These are phyloP conservation scores for Craniophora ligustri DNA, from an alignment of 2,888 invertebrate genomes.

Conservation along the genomic window DNA sequence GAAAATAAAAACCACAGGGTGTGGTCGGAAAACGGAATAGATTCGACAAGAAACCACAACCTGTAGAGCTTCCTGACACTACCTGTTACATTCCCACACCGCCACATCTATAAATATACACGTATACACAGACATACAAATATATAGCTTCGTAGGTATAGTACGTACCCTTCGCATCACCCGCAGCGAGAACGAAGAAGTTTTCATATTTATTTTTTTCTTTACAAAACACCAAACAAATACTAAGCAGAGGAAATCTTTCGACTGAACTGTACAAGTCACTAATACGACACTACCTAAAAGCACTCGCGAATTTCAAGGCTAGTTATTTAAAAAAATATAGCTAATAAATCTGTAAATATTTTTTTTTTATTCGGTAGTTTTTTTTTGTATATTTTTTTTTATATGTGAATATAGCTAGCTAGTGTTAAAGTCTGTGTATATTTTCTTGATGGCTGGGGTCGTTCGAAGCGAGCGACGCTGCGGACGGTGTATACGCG, in stretches of 20 bases:
- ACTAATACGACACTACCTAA: conserved; percentile 38
- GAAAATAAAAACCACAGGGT: conserved; percentile 63
- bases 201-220: conserved; percentile 91
- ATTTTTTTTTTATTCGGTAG: conserved; percentile 35
- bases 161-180: conserved; percentile 93
- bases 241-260: conserved; percentile 37
- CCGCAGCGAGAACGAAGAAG: conserved; percentile 92
- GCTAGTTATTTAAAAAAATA: conserved; percentile 36
- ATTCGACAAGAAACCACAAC: conserved; percentile 68
- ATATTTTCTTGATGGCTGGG: conserved; percentile 57
- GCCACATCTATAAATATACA: conserved; percentile 27
- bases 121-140: conserved; percentile 21
- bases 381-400: conserved; percentile 35
- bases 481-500: conserved; percentile 83
- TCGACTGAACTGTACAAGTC: conserved; percentile 32
- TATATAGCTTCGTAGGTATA: conserved; percentile 17
- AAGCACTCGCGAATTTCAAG: conserved; percentile 53
- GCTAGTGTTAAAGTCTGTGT: conserved; percentile 50
- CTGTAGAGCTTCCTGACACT: conserved; percentile 71
- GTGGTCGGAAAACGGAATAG: conserved; percentile 69
- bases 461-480: conserved; percentile 69
- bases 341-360: conserved; percentile 30
- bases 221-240: conserved; percentile 59
- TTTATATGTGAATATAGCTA: conserved; percentile 43
- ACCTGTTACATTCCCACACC: conserved; percentile 67